Conservation (phyloP, 2,888 invertebrate genomes). For the Nomada fucata region DNA sequence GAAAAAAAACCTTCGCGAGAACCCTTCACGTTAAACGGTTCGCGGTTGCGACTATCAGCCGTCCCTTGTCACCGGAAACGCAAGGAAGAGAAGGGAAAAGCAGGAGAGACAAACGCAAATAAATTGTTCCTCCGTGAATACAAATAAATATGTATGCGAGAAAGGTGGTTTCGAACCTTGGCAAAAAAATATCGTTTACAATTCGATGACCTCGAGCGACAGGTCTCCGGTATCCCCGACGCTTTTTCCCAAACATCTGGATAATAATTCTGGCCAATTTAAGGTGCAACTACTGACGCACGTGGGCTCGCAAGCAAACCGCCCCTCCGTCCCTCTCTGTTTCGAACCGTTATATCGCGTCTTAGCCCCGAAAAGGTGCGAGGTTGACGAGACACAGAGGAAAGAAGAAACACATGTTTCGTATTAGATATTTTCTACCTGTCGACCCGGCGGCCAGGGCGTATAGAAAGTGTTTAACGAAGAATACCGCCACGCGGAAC, state of each 20-base stretch:
- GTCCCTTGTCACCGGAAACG: accelerated
- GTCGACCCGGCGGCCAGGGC: conserved; percentile 58
- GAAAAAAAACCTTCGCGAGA: background rate
- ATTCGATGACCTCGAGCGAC: conserved; percentile 27
- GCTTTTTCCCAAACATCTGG: conserved; percentile 40
- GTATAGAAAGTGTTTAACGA: conserved; percentile 61
- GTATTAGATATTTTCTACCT: conserved; percentile 78
- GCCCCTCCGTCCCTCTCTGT: conserved; percentile 2
- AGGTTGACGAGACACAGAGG: conserved; percentile 31
- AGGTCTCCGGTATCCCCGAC: background rate
- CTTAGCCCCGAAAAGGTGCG: conserved; percentile 57
- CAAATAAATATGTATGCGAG: background rate
- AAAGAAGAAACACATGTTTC: conserved; percentile 75
- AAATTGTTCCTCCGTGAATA: background rate
- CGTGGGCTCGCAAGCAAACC: conserved; percentile 37
- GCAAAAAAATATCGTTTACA: background rate
- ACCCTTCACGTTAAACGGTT: too few species aligned
- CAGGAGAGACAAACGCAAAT: too few species aligned
- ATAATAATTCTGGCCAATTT: conserved; percentile 32
- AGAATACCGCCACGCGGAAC: conserved; percentile 32
- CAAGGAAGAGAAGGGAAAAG: too few species aligned
- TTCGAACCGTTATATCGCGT: conserved; percentile 61
- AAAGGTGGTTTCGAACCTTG: background rate
- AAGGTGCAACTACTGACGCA: conserved; percentile 37
- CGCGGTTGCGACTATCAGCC: too few species aligned